Conservation (phyloP, 1,140 invertebrate genomes). For the Patella vulgata region DNA sequence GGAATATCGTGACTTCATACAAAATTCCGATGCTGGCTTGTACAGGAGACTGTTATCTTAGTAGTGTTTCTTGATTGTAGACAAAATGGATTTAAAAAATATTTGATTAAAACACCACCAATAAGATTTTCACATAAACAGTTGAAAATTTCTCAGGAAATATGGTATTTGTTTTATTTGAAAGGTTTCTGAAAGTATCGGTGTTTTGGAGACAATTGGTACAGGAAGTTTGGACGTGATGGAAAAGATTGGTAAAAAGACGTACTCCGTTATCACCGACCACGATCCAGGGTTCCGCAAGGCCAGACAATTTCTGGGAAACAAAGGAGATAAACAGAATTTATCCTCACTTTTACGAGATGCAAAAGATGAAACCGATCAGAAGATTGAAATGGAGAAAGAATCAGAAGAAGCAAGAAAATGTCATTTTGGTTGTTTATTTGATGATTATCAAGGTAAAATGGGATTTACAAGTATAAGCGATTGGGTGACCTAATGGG, state of each 20-base stretch:
- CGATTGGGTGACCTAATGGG: no score
- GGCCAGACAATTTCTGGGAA: slow-evolving; percentile 78
- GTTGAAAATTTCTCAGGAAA: no score
- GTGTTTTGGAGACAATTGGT: slow-evolving; percentile 86
- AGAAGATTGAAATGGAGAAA: slow-evolving; percentile 71
- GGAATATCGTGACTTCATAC: no score
- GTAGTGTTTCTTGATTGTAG: no score
- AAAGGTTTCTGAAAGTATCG: slow-evolving; percentile 84
- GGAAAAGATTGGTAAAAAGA: slow-evolving; percentile 92
- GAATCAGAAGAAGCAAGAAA: slow-evolving; percentile 71
- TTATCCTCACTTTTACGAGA: slow-evolving; percentile 80
- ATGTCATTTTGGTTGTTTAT: slow-evolving; percentile 82
- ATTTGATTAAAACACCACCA: no score
- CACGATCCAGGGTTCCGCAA: slow-evolving; percentile 87
- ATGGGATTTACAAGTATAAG: no score
- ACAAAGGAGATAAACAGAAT: slow-evolving; percentile 70
- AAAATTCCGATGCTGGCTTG: no score
- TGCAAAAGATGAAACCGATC: slow-evolving; percentile 82
- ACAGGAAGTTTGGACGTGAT: slow-evolving; percentile 86
- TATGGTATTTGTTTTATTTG: no score
- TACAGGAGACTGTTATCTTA: no score
- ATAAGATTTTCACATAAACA: no score
- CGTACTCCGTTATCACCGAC: slow-evolving; percentile 90
- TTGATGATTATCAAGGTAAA: slow-evolving; percentile 87
- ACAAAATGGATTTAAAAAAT: no score